Evolutionary conservation across 2,888 invertebrate genomes (phyloP), one percentile per base, ranked within the genome.

Genomic region (Chrysolina oricalcia): DNA sequence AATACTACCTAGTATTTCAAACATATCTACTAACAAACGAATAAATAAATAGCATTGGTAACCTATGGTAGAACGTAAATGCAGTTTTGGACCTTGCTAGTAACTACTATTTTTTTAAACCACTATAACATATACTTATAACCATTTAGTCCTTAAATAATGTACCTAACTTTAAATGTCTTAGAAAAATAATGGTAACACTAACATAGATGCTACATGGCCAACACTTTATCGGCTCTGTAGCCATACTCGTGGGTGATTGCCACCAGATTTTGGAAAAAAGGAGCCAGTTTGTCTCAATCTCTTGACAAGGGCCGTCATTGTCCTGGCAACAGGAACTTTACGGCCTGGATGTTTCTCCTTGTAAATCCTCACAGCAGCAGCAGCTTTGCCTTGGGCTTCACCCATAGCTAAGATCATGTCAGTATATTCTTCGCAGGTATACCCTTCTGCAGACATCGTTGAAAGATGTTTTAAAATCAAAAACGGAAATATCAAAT

Each of bases 381-480:
- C 59, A 27, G 59, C 59, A 27, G 59, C 59, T 9, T 27, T 27
- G n/a, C 59, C 23, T 59, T 59, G 23, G 27, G 59, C 59, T 59
- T 59, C 59, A n/a, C 59, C 59, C 59, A 59, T 59, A 17, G 59
- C 59, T 10, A 59, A 27, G 17, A 59, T 59, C 59, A 59, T 59
- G 10, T 59, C 59, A 8, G 59, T 59, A 59, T 59, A 59, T 59
- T 59, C 59, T n/a, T 59, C 8, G 27, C 27, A 27, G 11, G 59
- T 59, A 27, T 59, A 59, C 35, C 59, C 59, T 59, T 59, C 27
- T n/a, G 59, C 59, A 6, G 50, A 19, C 50, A 50, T 50, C 2
- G 19, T 50, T 9, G 46, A 46, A 35, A 35, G 0, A 35, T 35
- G 35, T 8, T 6, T 6, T 35, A 4, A 35, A 35, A 35, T 35